Evolutionary conservation across 2,888 invertebrate species (phyloP), one percentile per base, ranked within the genome.

Genomic region (Nomada lathburiana): DNA sequence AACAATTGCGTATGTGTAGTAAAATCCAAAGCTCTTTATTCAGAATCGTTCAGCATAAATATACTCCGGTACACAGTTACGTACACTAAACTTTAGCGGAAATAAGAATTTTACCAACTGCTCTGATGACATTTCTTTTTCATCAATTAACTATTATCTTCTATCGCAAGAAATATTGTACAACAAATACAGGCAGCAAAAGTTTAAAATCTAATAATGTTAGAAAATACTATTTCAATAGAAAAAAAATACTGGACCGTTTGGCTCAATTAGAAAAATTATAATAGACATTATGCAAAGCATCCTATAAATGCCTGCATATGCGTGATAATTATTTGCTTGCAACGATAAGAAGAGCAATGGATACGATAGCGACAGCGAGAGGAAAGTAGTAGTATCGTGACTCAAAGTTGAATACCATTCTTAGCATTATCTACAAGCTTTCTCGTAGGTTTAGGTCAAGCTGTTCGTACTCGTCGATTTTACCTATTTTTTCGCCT

Each of bases 71-170:
- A 80, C 73, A 83, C 60, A 64, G 55, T 73, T 81, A 65, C 62
- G 52, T 44, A 84, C 81, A 91, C 90, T 88, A 88, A 90, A 87
- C 88, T 89, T 87, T 91, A 90, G 88, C 91, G 92, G 92, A 92
- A 92, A 88, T 90, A 82, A 86, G 89, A 86, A 89, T 89, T 88
- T 89, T 90, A 91, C 87, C 90, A 88, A 88, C 88, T 85, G 86
- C 88, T 86, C 89, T 87, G 88, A 89, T 90, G 90, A 88, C 89
- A 91, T 88, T 81, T 85, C 83, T 77, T 80, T 76, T 85, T 76
- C 76, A 70, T 75, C 82, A 36, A 42, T 72, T 36, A 36, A 36
- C 36, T 36, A 63, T 60, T 52, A 42, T 42, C 2, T 0, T 42
- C 11, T 23, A 3, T 13, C 13, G 65, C 23, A 44, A 26, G 59